Evolutionary conservation across 2,888 invertebrate species (phyloP), one percentile per base, ranked within the genome.

Genomic region (Dermolepida albohirtum): DNA sequence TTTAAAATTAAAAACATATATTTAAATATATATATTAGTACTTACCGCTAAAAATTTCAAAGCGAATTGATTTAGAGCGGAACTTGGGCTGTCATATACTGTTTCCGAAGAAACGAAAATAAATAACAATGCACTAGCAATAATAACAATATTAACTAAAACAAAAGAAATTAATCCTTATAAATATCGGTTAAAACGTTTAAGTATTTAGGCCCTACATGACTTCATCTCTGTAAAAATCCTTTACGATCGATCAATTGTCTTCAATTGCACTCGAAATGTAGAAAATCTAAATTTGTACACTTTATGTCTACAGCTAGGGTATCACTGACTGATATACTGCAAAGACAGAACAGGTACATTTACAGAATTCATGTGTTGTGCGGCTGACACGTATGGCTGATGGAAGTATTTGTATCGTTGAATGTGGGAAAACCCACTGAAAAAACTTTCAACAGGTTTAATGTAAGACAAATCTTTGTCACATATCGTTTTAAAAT

Each of bases 1-100:
- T 22, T 44, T 22, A 1, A 51, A 10, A 11, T 11, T 29, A 17
- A 12, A 64, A 50, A 44, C 11, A 17, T 27, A n/a, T 59, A 43
- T 43, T 12, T 39, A 64, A 59, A 67, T 64, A 14, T 49, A 52
- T 41, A 47, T 50, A 22, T 47, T 11, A 49, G 7, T 64, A 74
- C 76, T 77, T 76, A 80, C 80, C 71, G 74, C 71, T 69, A 81
- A 69, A 44, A 81, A 71, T 49, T 77, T 75, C 43, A 79, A 51
- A 5, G 78, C 72, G 72, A 81, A 81, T 49, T 72, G 72, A 66
- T 81, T 79, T 54, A 80, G 57, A 7, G 79, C 75, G 43, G 75
- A 73, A 55, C 76, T 75, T 17, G 78, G 69, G 16, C 52, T 41
- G 17, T 52, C 39, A 17, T 41, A 17, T 27, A 51, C 50, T 8